Evolutionary conservation across 2,888 invertebrate genomes (phyloP), one percentile per base, ranked within the genome.

Genomic region (Lasiommata megera): DNA sequence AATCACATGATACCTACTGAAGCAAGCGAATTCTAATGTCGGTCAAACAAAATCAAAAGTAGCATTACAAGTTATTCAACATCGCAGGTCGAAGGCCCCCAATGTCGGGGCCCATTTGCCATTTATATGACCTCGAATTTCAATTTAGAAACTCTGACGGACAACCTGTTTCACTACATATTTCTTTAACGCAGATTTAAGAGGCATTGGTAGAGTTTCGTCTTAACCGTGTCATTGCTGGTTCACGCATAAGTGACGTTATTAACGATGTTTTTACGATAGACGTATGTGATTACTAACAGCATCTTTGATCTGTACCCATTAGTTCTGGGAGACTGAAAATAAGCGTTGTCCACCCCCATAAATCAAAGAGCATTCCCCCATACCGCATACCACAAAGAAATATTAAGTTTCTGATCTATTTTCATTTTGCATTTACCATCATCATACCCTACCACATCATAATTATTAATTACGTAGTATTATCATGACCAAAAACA

Each of bases 1-100:
- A 11, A 11, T 76, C 73, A 65, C 71, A 67, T 65, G 65, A 64
- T 60, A 60, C n/a, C n/a, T n/a, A n/a, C 60, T 43, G 36, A 60
- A 61, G 47, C 17, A 50, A 38, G 47, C 58, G 60, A 58, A 62
- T 60, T 61, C 57, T 62, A 66, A 75, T 75, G 67, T 75, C 73
- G 76, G 75, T 69, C 73, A 68, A 78, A 77, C 76, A 87, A 87
- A 87, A 88, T 82, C 79, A 88, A 88, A 87, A 88, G 88, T 88
- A 71, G 81, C 78, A 62, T 73, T 79, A 82, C 88, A 74, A 82
- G 88, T 88, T 87, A 80, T 79, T 80, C 82, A 72, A 84, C 84
- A 82, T 76, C 75, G 68, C 78, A 74, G 80, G 80, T 81, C 77
- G 77, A 74, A 77, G 74, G 74, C 72, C 73, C 71, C 70, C 68